Conservation (phyloP, 2,888 invertebrate species). For the Dermolepida albohirtum region DNA sequence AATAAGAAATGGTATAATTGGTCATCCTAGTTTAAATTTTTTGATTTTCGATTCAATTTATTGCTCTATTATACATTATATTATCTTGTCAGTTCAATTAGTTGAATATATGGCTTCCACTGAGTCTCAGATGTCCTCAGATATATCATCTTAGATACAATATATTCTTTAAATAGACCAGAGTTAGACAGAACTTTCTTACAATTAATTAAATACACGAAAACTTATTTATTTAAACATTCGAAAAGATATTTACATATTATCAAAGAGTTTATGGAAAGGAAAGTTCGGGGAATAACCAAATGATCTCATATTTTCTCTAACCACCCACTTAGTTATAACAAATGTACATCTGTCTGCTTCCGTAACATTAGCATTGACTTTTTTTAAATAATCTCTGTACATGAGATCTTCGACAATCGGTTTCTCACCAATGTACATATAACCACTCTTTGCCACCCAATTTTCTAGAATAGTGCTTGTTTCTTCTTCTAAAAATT, state of each 20-base stretch:
- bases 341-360: constrained; percentile 81
- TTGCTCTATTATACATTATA: too few relatives aligned
- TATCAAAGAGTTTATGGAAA: constrained; percentile 73
- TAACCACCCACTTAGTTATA: constrained; percentile 76
- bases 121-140: too few relatives aligned
- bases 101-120: too few relatives aligned
- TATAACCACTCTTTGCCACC: constrained; percentile 66
- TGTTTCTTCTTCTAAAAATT: constrained; percentile 53
- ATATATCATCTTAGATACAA: too few relatives aligned
- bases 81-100: too few relatives aligned
- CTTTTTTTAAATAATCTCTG: constrained; percentile 75
- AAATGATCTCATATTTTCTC: constrained; percentile 77
- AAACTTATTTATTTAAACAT: too few relatives aligned
- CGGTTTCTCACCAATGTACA: constrained; percentile 78
- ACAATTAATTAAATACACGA: too few relatives aligned
- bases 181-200: too few relatives aligned
- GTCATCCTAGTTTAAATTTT: too few relatives aligned
- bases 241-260: constrained; percentile 69
- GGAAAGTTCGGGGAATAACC: constrained; percentile 75
- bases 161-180: too few relatives aligned
- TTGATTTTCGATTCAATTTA: too few relatives aligned
- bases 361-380: constrained; percentile 65
- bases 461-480: constrained; percentile 64
- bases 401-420: constrained; percentile 78
- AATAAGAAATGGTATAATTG: too few relatives aligned